Percentiles rank a stretch among this genome's conserved stretches.
Conservation (phyloP, 2,888 invertebrate genomes). For the Dione juno region DNA sequence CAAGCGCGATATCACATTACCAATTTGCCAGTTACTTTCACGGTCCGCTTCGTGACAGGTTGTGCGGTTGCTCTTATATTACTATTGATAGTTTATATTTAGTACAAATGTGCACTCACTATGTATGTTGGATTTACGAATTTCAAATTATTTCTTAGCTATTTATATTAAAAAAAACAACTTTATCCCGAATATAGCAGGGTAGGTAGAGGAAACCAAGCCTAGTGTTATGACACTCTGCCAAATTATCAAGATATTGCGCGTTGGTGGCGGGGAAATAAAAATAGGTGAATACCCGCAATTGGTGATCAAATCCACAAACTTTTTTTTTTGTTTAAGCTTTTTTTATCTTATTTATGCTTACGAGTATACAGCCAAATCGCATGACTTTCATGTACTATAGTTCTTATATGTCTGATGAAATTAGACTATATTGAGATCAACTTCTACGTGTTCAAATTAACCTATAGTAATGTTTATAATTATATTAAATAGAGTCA, state of each 20-base stretch:
- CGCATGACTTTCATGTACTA: too few species aligned
- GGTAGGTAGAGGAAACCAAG: neutral
- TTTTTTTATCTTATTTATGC: too few species aligned
- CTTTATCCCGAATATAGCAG: neutral
- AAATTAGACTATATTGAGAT: too few species aligned
- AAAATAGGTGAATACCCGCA: too few species aligned
- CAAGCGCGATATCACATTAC: conserved; percentile 30
- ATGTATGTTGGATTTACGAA: neutral
- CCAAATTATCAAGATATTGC: neutral
- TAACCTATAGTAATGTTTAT: too few species aligned
- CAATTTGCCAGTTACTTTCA: conserved; percentile 40
- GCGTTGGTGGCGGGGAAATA: too few species aligned
- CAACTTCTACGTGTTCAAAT: too few species aligned
- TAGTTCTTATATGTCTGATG: too few species aligned
- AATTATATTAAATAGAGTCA: too few species aligned
- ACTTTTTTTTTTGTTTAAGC: too few species aligned
- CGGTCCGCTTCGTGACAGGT: conserved; percentile 39
- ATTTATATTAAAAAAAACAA: neutral
- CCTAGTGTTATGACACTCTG: neutral
- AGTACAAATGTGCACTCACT: neutral
- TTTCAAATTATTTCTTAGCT: neutral
- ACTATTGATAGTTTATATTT: conserved; percentile 19
- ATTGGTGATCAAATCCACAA: too few species aligned
- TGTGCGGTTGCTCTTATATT: conserved; percentile 25
- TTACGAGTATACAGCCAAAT: too few species aligned